Evolutionary conservation across 2,113 vertebrate species (phyloP).

Genomic region (Morphnarchus princeps): DNA sequence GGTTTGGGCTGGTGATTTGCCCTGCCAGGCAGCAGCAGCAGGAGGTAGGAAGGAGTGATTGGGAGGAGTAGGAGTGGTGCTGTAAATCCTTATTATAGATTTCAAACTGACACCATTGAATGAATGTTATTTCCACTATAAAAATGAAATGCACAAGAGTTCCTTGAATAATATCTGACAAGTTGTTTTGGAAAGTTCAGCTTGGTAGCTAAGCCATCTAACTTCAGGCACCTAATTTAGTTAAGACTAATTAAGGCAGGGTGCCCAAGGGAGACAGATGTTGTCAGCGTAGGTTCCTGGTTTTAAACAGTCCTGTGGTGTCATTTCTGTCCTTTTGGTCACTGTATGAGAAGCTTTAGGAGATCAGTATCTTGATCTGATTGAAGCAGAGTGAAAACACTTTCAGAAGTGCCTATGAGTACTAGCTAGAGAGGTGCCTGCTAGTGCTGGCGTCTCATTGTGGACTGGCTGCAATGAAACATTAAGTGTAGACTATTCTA

Average conservation of each 20-base stretch:
- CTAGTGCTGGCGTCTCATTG: background rate
- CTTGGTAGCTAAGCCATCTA: background rate
- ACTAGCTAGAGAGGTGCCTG: background rate
- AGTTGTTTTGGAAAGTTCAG: background rate
- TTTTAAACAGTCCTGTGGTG: background rate
- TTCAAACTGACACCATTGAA: background rate
- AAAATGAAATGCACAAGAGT: background rate
- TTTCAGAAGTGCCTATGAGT: background rate
- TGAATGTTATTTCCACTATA: background rate
- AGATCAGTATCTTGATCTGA: background rate
- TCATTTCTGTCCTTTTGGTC: background rate
- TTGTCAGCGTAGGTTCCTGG: background rate
- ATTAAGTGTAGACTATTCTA: background rate
- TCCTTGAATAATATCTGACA: background rate
- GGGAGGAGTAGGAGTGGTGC: too few species aligned
- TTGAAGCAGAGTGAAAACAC: background rate
- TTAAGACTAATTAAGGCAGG: background rate
- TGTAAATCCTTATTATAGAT: background rate
- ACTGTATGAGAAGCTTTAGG: background rate
- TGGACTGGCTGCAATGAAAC: background rate
- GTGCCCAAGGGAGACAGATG: background rate
- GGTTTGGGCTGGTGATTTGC: background rate
- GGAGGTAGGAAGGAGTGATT: background rate
- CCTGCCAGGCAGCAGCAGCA: background rate
- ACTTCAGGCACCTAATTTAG: background rate